A percentile compares a stretch with the other conserved stretches of the same genome.
These are phyloP conservation scores for Carettochelys insculpta DNA, from an alignment of 2,113 vertebrate genomes.

Conservation along the genomic window DNA sequence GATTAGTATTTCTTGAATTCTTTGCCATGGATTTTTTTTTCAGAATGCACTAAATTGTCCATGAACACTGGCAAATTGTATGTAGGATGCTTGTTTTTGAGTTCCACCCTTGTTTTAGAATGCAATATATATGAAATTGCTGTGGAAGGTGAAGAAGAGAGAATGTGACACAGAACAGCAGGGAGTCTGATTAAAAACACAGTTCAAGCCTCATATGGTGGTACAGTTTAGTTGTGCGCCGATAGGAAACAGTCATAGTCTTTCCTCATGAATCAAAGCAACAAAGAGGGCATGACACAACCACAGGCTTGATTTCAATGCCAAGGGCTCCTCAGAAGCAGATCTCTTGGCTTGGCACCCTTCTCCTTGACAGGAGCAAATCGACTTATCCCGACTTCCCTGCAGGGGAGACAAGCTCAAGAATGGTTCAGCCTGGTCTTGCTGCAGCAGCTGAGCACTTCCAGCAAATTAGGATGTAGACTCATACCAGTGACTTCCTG, in stretches of 20 bases:
- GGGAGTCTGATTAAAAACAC: constrained; percentile 67
- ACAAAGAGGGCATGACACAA: constrained; percentile 64
- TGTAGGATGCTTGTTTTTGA: constrained; percentile 50
- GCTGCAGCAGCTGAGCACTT: constrained; percentile 58
- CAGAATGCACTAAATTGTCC: constrained; percentile 53
- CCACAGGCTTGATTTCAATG: constrained; percentile 52
- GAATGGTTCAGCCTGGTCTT: constrained; percentile 24
- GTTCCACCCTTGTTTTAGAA: constrained; percentile 63
- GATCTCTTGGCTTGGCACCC: constrained; percentile 63
- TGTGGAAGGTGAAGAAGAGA: constrained; percentile 54
- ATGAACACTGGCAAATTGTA: constrained; percentile 51
- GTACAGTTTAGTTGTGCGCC: constrained; percentile 16
- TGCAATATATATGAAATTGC: constrained; percentile 62
- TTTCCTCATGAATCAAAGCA: constrained; percentile 65
- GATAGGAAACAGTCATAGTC: constrained; percentile 28
- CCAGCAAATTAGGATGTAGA: constrained; percentile 47
- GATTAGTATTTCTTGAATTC: constrained; percentile 25
- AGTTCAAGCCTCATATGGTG: constrained; percentile 38
- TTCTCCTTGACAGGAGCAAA: constrained; percentile 61
- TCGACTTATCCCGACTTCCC: constrained; percentile 49
- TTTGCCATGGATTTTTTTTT: constrained; percentile 39
- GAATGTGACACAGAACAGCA: constrained; percentile 57
- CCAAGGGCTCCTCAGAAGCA: constrained; percentile 62
- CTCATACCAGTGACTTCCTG: constrained; percentile 6
- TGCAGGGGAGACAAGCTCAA: constrained; percentile 28